phyloP scores from a whole-genome alignment of 2,888 invertebrate species.

The Tanytarsus gracilentus region DNA sequence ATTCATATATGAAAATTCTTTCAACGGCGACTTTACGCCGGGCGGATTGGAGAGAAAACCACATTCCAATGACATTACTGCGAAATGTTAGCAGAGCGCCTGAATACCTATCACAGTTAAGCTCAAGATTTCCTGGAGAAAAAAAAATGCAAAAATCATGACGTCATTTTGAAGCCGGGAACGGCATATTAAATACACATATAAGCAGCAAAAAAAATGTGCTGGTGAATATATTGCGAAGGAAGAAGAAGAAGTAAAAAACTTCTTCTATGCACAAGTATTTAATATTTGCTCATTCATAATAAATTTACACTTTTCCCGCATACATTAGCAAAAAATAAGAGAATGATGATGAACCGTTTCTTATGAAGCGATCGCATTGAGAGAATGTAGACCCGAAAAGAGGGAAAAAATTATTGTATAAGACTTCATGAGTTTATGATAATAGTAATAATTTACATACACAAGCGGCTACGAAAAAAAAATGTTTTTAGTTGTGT shows the following conservation, averaged over 20 bases:
- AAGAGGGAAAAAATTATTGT: too few relatives aligned
- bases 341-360: slow-evolving; percentile 3
- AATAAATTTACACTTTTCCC: slow-evolving; percentile 9
- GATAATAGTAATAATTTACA: slow-evolving; percentile 9
- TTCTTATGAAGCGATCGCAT: slow-evolving; percentile 10
- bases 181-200: background rate
- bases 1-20: too few relatives aligned
- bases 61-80: too few relatives aligned
- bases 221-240: background rate
- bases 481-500: background rate
- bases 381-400: background rate
- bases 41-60: too few relatives aligned
- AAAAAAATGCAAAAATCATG: slow-evolving; percentile 2
- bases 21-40: too few relatives aligned
- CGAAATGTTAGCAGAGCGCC: too few relatives aligned
- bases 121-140: too few relatives aligned
- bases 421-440: too few relatives aligned
- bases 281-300: slow-evolving; percentile 12
- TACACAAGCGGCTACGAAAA: background rate
- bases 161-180: slow-evolving; percentile 7
- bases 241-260: background rate
- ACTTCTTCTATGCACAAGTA: slow-evolving; percentile 6
- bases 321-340: too few relatives aligned
- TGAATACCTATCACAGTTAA: too few relatives aligned
- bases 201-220: background rate